These are phyloP conservation scores for Choloepus didactylus DNA, from an alignment of 2,797 vertebrate species.

Conservation along the genomic window DNA sequence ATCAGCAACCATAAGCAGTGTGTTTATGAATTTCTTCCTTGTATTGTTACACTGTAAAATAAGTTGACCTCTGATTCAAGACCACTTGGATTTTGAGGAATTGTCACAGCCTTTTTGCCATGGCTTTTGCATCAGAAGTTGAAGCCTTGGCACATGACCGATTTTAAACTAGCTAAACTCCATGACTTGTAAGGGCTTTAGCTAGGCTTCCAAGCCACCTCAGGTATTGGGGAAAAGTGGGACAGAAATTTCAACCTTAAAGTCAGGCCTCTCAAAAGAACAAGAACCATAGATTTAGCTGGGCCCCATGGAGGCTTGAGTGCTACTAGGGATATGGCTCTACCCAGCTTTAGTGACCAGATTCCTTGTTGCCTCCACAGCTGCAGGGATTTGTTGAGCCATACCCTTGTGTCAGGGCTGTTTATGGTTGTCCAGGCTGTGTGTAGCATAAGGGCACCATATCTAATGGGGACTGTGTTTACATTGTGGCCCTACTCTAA, in stretches of 20 bases:
- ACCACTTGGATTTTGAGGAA: not conserved
- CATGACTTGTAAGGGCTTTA: constrained; percentile 29
- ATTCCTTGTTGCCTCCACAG: not conserved
- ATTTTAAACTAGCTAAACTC: not conserved
- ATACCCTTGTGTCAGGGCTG: not conserved
- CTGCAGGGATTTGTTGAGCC: not conserved
- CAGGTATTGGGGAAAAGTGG: not conserved
- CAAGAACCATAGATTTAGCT: not conserved
- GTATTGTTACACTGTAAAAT: constrained; percentile 6
- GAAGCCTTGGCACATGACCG: not conserved
- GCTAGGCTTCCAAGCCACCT: constrained; percentile 49
- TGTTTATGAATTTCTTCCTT: constrained; percentile 32
- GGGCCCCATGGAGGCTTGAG: not conserved
- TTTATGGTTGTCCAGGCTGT: not conserved
- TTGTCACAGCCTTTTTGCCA: constrained; percentile 19
- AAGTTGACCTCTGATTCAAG: constrained; percentile 1
- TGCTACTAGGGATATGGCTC: not conserved
- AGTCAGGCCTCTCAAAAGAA: constrained; percentile 14
- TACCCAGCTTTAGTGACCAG: not conserved
- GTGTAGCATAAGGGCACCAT: not conserved
- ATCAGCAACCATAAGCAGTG: not conserved
- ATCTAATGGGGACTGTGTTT: not conserved
- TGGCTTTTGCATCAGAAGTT: constrained; percentile 5
- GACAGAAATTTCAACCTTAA: not conserved
- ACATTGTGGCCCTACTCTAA: not conserved